Base-by-base conservation (phyloP, 2,797 vertebrate genomes). In the Anabas testudineus region DNA sequence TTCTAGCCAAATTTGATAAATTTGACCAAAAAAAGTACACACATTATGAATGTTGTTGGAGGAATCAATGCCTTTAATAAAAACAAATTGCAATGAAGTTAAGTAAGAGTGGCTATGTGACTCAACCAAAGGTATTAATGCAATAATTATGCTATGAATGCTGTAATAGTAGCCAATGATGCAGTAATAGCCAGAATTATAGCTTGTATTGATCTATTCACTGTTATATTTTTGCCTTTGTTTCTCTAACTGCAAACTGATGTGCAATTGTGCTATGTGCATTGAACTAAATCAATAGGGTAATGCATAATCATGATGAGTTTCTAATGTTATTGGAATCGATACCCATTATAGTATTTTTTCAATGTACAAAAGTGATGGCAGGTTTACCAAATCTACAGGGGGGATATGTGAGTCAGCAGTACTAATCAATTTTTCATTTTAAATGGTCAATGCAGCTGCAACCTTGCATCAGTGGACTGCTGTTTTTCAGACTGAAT, bases 301-400 rank as follows among this genome's bases (percentile, higher is more conserved):
- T 37, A 60, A 52, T 63, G 12, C 26, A 42, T 58, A 45, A 42
- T 19, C 24, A 10, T 19, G 12, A 19, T 28, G 58, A 74, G 49
- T 69, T 65, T 71, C 45, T 64, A 54, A 45, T 56, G 5, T 41
- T 21, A 65, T 61, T 42, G 53, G 6, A 70, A 70, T 82, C 71
- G 73, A 76, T 73, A 63, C 10, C 41, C 46, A 66, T 72, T 39
- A 49, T 41, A 52, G 54, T 42, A 66, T 53, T 60, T 60, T 59
- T 61, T 37, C 53, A 30, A 2, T 10, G 12, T 10, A 22, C 10
- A 43, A 5, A 37, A 69, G 15, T 22, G 12, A 68, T 37, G 5
- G 18, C 14, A 58, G 37, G 55, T 55, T 68, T 63, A 5, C 24
- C 36, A 55, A 49, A 62, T 55, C 26, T 34, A 45, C 56, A 54